A percentile compares a stretch with the other conserved stretches of the same genome.
These are phyloP conservation scores for Oopsacas minuta DNA, from an alignment of 37 sponge, comb jelly and placozoan genomes.

Conservation along the genomic window DNA sequence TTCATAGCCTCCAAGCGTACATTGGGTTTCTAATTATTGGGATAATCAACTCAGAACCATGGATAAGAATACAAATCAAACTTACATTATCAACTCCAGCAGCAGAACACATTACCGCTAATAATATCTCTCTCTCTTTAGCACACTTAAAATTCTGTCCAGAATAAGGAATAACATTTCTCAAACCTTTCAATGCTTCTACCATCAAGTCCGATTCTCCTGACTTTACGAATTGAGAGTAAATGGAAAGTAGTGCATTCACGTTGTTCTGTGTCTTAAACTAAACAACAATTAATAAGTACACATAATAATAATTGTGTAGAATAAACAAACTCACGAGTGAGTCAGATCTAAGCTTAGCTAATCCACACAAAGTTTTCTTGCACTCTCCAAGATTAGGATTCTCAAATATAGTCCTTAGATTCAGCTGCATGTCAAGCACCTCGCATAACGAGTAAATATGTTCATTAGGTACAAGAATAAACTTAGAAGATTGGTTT, in stretches of 20 bases:
- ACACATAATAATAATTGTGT: neutral
- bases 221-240: neutral
- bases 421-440: neutral
- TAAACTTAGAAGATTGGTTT: neutral
- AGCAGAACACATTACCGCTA: constrained; percentile 1
- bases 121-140: neutral
- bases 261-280: neutral
- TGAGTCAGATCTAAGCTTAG: neutral
- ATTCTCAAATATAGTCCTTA: neutral
- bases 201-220: constrained; percentile 5
- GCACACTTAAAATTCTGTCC: neutral
- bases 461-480: neutral
- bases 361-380: neutral
- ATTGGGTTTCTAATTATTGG: neutral
- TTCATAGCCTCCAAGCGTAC: neutral
- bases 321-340: neutral
- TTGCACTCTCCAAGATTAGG: neutral
- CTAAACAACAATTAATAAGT: neutral
- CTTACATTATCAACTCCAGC: neutral
- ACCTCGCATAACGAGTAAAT: neutral
- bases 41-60: neutral
- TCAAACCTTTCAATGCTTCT: neutral
- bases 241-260: constrained; percentile 7
- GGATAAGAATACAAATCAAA: neutral
- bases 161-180: neutral